Base-by-base conservation (phyloP, 1,140 invertebrate genomes). In the Triops cancriformis region DNA sequence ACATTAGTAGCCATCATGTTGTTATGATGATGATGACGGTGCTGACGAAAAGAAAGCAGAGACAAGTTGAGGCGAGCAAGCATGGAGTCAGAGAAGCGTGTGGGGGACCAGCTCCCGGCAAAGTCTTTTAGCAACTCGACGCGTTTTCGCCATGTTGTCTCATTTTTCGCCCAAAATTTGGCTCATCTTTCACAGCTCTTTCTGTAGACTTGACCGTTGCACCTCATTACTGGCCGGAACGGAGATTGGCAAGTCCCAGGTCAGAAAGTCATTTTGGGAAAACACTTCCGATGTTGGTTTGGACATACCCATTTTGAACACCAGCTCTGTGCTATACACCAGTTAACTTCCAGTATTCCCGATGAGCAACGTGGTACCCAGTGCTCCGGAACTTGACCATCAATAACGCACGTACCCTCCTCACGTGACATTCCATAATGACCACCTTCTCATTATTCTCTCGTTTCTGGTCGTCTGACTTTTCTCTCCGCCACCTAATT, bases 1-100 rank as follows among this genome's bases (percentile, higher is more conserved):
- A 64, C 51, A 64, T 64, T 64, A 64, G 51, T 64, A 64, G 18
- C 51, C 51, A 64, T 64, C 51, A 64, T 64, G 51, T 64, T 64
- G 51, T 64, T 64, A 64, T 64, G 51, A 64, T 64, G 51, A 64
- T 64, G 51, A 64, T 64, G 51, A 64, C 23, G 51, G 51, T 64
- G 51, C 14, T 64, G 51, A 64, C 23, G 51, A 64, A 64, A 64
- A 23, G 51, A 64, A 64, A 64, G 51, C 51, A 64, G 14, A 64
- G 51, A 64, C 51, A 64, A 64, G 51, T 64, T 64, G 51, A 10
- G 51, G 51, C 31, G n/a, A 37, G 31, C 31, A 37, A 37, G 31
- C 31, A 7, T 37, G 31, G 31, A 37, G 31, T 37, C 31, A 7
- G 2, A 37, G 31, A 37, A n/a, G n/a, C 31, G 31, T 2, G 2